These are phyloP conservation scores for Chascanopsetta lugubris DNA, from an alignment of 2,113 vertebrate genomes.

Conservation along the genomic window DNA sequence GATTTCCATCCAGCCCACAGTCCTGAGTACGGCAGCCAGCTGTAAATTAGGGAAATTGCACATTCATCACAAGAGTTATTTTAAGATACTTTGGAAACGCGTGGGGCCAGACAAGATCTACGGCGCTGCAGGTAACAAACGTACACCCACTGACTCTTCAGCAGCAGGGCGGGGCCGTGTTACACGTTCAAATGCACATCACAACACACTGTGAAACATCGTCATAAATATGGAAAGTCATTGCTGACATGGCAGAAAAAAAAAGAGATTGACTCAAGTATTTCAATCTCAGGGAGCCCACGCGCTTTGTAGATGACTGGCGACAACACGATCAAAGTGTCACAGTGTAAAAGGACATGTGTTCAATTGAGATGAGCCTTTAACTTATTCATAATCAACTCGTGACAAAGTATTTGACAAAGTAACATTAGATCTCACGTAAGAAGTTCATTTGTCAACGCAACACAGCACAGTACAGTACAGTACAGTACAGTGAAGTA, in stretches of 20 bases:
- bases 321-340: too few species aligned
- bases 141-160: conserved; percentile 1
- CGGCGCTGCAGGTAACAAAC: conserved; percentile 67
- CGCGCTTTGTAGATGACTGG: too few species aligned
- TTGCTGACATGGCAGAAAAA: neutral
- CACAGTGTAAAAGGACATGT: too few species aligned
- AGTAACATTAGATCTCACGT: too few species aligned
- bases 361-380: too few species aligned
- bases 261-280: neutral
- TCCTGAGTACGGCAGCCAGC: conserved; percentile 88
- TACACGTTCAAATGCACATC: neutral
- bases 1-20: conserved; percentile 96
- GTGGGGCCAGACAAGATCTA: conserved; percentile 84
- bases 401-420: too few species aligned
- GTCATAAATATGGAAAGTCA: neutral
- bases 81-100: conserved; percentile 93
- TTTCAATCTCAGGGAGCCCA: neutral
- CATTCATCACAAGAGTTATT: conserved; percentile 98
- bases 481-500: too few species aligned
- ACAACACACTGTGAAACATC: neutral
- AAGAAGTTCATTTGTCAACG: too few species aligned
- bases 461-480: too few species aligned
- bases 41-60: conserved; percentile 99
- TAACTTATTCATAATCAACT: too few species aligned
- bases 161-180: neutral